Percentiles rank a stretch among this genome's conserved stretches.
Evolutionary conservation across 2,797 vertebrate genomes (phyloP).

Genomic region (Semaprochilodus insignis): DNA sequence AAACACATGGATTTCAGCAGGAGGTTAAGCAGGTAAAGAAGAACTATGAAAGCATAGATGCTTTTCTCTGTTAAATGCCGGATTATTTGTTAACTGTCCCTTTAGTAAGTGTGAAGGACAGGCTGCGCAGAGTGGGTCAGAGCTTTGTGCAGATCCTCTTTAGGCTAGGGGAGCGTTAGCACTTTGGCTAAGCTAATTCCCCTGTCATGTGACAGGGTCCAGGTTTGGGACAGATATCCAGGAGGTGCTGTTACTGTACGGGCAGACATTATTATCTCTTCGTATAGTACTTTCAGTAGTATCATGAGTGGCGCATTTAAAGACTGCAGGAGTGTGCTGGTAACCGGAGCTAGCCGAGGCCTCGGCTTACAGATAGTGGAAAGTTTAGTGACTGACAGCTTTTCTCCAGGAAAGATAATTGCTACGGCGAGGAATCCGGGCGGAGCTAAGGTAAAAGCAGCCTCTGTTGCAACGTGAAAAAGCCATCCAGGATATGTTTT

Average conservation of each 20-base stretch:
- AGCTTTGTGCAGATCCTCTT: constrained; percentile 4
- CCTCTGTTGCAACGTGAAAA: background rate
- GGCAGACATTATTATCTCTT: background rate
- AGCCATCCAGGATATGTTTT: background rate
- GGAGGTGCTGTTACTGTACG: background rate
- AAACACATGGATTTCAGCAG: too few relatives aligned
- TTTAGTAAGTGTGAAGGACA: background rate
- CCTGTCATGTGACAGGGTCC: background rate
- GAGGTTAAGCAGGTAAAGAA: too few relatives aligned
- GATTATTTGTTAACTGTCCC: background rate
- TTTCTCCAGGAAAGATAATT: constrained; percentile 72
- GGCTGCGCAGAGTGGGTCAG: background rate
- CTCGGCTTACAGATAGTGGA: constrained; percentile 76
- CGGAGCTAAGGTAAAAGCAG: constrained; percentile 71
- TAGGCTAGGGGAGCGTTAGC: background rate
- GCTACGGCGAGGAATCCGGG: constrained; percentile 69
- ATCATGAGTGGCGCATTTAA: constrained; percentile 64
- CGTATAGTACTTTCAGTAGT: background rate
- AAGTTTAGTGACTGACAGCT: constrained; percentile 67
- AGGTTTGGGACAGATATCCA: background rate
- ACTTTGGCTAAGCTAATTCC: background rate
- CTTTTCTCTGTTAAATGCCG: too few relatives aligned
- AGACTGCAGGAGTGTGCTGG: constrained; percentile 76
- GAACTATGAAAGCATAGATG: too few relatives aligned
- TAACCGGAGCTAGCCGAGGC: constrained; percentile 77